Evolutionary conservation across 2,888 invertebrate genomes (phyloP).

Genomic region (Polietes domitor): DNA sequence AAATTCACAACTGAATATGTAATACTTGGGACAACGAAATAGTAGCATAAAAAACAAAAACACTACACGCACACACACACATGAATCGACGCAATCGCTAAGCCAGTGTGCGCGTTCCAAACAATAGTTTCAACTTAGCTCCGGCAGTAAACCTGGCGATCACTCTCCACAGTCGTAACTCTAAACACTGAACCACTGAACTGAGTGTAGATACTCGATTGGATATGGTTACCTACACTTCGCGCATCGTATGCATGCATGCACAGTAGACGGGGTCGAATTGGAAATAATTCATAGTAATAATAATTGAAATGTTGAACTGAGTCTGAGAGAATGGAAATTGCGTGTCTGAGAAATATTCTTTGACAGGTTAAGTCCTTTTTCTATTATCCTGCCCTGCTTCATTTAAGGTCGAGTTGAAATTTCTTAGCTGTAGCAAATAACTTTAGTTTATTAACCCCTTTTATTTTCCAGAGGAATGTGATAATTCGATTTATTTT

Average conservation of each 20-base stretch:
- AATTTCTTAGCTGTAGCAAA: no score
- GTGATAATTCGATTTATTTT: no score
- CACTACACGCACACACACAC: conserved; percentile 40
- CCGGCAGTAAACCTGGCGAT: not conserved
- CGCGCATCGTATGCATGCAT: conserved; percentile 12
- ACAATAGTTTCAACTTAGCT: conserved; percentile 10
- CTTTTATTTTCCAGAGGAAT: no score
- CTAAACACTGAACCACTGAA: not conserved
- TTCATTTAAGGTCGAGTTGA: no score
- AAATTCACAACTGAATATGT: conserved; percentile 41
- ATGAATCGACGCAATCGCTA: conserved; percentile 54
- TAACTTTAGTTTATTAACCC: no score
- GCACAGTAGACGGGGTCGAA: not conserved
- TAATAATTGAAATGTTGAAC: no score
- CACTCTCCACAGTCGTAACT: not conserved
- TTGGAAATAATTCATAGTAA: conserved; percentile 4
- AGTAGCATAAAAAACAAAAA: not conserved
- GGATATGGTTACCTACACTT: not conserved
- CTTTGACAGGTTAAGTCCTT: no score
- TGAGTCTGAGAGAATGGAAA: no score
- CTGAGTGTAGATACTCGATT: conserved; percentile 20
- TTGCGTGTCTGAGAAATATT: no score
- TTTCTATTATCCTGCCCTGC: no score
- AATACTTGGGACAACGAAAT: conserved; percentile 27
- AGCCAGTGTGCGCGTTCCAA: not conserved